phyloP scores from a whole-genome alignment of 1,140 invertebrate species.

The Scylla paramamosain region DNA sequence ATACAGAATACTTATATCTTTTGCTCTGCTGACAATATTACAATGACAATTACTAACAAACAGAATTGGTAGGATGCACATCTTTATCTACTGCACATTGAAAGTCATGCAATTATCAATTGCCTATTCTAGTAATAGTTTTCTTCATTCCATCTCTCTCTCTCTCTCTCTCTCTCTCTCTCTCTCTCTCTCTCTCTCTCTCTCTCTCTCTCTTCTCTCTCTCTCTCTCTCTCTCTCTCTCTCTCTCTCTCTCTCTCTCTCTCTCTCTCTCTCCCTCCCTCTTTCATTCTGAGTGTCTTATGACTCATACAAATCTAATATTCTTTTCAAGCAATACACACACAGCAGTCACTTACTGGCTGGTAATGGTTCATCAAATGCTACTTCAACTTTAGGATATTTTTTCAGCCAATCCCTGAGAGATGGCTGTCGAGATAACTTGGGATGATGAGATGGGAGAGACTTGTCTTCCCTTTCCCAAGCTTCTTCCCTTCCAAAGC shows the following conservation, averaged over 20 bases:
- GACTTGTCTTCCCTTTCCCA: slow-evolving; percentile 46
- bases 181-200: neutral
- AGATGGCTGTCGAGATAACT: slow-evolving; percentile 70
- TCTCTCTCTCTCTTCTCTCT: neutral
- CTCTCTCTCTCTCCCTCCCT: neutral
- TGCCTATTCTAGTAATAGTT: no score
- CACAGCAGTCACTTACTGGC: slow-evolving; percentile 60
- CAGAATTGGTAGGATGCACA: neutral
- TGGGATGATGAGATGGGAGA: slow-evolving; percentile 60
- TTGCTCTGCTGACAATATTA: neutral
- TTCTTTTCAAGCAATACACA: neutral
- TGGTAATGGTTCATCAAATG: slow-evolving; percentile 74
- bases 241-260: neutral
- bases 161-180: neutral
- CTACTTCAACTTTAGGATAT: slow-evolving; percentile 72
- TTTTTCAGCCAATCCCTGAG: slow-evolving; percentile 71
- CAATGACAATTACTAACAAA: neutral
- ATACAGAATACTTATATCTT: neutral
- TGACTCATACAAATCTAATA: neutral
- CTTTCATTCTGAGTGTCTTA: neutral
- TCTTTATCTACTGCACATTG: neutral
- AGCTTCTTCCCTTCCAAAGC: slow-evolving; percentile 12
- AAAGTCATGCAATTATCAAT: no score
- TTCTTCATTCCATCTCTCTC: neutral
- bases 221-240: neutral